These are phyloP conservation scores for Drosophila equinoxialis DNA, from an alignment of 1,140 invertebrate genomes.

Conservation along the genomic window DNA sequence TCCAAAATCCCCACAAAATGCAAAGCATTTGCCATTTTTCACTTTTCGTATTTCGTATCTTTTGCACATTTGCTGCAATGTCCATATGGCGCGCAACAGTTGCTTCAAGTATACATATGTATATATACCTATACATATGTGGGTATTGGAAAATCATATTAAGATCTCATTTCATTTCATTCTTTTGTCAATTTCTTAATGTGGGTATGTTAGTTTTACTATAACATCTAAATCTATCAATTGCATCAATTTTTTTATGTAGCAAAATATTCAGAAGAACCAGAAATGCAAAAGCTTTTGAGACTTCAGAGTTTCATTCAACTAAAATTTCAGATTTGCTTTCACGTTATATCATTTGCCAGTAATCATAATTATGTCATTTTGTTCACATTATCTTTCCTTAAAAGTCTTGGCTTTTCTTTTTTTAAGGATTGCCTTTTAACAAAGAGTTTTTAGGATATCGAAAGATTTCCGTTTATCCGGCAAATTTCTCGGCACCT, in stretches of 20 bases:
- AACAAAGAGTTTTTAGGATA: not conserved
- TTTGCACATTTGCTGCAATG: constrained; percentile 57
- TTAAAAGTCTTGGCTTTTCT: no score
- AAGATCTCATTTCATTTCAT: not conserved
- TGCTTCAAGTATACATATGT: constrained; percentile 8
- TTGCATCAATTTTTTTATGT: no score
- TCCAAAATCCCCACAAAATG: constrained; percentile 37
- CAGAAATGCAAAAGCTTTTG: no score
- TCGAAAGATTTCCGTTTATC: not conserved
- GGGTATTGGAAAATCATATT: not conserved
- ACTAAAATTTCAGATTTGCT: no score
- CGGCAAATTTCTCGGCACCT: not conserved
- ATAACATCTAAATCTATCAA: no score
- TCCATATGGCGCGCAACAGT: constrained; percentile 43
- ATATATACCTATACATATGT: not conserved
- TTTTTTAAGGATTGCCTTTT: not conserved
- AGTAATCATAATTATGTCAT: no score
- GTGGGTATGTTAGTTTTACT: no score
- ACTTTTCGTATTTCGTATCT: constrained; percentile 46
- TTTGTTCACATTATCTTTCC: no score
- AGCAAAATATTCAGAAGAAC: no score
- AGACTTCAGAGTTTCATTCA: no score
- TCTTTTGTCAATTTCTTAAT: no score
- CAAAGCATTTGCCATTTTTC: constrained; percentile 66
- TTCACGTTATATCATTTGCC: no score